Evolutionary conservation across 1,140 invertebrate genomes (phyloP), one percentile per base, ranked within the genome.

Genomic region (Pseudomyrmex sp.): DNA sequence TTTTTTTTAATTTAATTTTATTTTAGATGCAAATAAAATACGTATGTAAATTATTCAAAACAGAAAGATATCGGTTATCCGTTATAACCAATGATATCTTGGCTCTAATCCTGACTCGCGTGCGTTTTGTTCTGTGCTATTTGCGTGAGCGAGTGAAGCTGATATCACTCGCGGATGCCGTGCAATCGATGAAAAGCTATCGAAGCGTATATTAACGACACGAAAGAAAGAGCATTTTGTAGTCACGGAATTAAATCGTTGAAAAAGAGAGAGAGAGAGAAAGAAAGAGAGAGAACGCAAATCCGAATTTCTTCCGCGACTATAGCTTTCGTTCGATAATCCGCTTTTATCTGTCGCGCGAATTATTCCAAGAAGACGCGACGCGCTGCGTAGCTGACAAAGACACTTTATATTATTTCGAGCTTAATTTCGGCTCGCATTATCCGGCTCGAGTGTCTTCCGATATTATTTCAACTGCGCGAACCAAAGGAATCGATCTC

Each of bases 381-480:
- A 7, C 61, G 18, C 50, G 59, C 44, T 35, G 46, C 66, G n/a
- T 52, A 69, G 56, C 18, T 9, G 26, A 72, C 76, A 72, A 80
- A 80, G 66, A 61, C 66, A 66, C 76, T 80, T 80, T 59, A 80
- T 80, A 72, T 80, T 80, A 80, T 80, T 80, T 80, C 66, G 54
- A 59, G 76, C 66, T 80, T 80, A 80, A 59, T 72, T 80, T 80
- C 66, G 54, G 72, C 76, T 80, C 46, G 76, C 54, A 80, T 80
- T 80, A 80, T 72, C 54, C 62, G 2, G 52, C 65, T 58, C 66
- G 56, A 80, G 66, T 70, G 56, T 79, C 76, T 70, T 20, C 44
- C 76, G 76, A 80, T 80, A 80, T 80, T 80, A 80, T 72, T 80
- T 44, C 54, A 54, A 46, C 63, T 26, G 20, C 66, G 20, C 26